A percentile compares a stretch with the other conserved stretches of the same genome.
These are phyloP conservation scores for Chloroceryle amazona DNA, from an alignment of 2,797 vertebrate genomes.

Conservation along the genomic window DNA sequence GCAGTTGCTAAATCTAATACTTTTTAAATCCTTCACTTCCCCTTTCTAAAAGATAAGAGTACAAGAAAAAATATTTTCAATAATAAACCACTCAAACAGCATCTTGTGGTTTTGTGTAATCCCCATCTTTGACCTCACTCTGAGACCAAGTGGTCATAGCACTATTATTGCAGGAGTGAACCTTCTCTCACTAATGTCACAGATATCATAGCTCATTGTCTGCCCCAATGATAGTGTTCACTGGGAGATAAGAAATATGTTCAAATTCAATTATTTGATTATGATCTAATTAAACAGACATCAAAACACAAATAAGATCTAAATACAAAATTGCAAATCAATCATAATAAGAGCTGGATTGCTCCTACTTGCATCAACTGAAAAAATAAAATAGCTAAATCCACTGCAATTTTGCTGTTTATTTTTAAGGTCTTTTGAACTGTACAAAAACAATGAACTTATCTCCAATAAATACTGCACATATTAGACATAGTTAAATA, in stretches of 20 bases:
- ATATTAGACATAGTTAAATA: neutral
- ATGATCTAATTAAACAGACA: slow-evolving; percentile 37
- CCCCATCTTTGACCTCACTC: neutral
- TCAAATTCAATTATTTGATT: slow-evolving; percentile 51
- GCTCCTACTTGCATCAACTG: neutral
- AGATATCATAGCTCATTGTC: slow-evolving; percentile 16
- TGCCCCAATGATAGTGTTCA: neutral
- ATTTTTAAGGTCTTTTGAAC: neutral
- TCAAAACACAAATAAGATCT: slow-evolving; percentile 16
- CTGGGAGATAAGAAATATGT: slow-evolving; percentile 1
- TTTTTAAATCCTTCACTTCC: neutral
- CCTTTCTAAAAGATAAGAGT: neutral
- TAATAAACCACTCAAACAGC: neutral
- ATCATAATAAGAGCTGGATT: neutral
- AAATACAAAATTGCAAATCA: slow-evolving; percentile 27
- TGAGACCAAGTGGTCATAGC: neutral
- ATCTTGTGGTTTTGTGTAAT: neutral
- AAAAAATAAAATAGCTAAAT: neutral
- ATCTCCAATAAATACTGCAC: neutral
- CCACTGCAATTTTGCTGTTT: neutral
- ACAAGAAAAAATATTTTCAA: neutral
- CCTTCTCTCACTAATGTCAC: neutral
- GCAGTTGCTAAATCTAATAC: neutral
- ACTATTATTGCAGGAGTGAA: neutral
- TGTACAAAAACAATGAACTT: neutral